Evolutionary conservation across 2,888 invertebrate species (phyloP), one percentile per base, ranked within the genome.

Genomic region (Protodeltote pygarga): DNA sequence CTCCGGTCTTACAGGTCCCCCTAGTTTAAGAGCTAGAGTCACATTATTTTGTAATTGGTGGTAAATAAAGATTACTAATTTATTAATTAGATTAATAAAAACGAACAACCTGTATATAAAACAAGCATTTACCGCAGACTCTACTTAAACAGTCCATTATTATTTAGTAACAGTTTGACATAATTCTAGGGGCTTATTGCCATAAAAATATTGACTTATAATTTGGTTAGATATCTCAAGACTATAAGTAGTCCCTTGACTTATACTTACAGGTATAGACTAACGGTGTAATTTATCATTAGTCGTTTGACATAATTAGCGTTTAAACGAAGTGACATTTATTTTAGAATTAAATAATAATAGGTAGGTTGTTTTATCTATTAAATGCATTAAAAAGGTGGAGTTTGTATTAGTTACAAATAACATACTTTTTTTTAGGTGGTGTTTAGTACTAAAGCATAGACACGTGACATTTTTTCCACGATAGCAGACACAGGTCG

Each of bases 381-480:
- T n/a, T n/a, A n/a, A n/a, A n/a, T n/a, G n/a, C n/a, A n/a, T n/a
- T n/a, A n/a, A n/a, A n/a, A n/a, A n/a, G n/a, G n/a, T n/a, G n/a
- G n/a, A n/a, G n/a, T n/a, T n/a, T n/a, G n/a, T n/a, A n/a, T n/a
- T n/a, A n/a, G n/a, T n/a, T n/a, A n/a, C n/a, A n/a, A n/a, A n/a
- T n/a, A n/a, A n/a, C n/a, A n/a, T n/a, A n/a, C 40, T 37, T 44
- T 37, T 21, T 45, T 48, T 34, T 34, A 35, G 28, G 25, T 51
- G 17, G 16, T 32, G 27, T 33, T 38, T 24, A 1, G 11, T 14
- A 13, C 9, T 4, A 17, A 24, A 25, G 23, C 39, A 39, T 46
- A 48, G 47, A 32, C 48, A 50, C 60, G 49, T 57, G 57, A 50
- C 44, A 47, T 65, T 62, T 65, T 69, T 66, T 69, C n/a, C 46